Percentiles rank a stretch among this genome's conserved stretches.
phyloP scores from a whole-genome alignment of 1,140 invertebrate genomes.

The Brachionus calyciflorus region DNA sequence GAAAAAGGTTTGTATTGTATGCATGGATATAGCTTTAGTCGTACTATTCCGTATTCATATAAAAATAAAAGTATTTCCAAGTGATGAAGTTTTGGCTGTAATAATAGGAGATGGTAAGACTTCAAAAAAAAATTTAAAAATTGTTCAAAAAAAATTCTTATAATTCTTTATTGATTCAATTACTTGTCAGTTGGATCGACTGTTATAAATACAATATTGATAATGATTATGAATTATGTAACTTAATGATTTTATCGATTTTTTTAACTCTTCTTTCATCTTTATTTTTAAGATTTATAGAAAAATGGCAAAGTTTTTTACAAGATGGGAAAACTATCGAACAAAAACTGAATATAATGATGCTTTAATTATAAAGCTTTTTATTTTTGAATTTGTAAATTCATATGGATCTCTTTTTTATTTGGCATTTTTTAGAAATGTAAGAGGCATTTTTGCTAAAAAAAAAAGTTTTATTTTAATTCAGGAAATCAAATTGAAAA shows the following conservation, averaged over 20 bases:
- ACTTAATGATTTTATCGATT: too few species aligned
- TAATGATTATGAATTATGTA: conserved; percentile 56
- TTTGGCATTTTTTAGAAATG: conserved; percentile 80
- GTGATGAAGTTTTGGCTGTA: conserved; percentile 48
- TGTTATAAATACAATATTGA: conserved; percentile 59
- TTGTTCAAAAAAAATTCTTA: too few species aligned
- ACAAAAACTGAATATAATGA: conserved; percentile 98
- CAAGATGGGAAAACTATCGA: conserved; percentile 71
- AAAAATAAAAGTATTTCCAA: conserved; percentile 44
- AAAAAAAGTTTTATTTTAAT: too few species aligned
- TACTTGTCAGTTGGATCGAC: conserved; percentile 58
- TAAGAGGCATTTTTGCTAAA: too few species aligned
- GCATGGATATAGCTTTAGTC: conserved; percentile 50
- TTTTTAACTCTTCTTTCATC: too few species aligned
- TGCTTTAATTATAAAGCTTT: conserved; percentile 93
- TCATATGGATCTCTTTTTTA: conserved; percentile 98
- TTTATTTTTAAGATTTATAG: too few species aligned
- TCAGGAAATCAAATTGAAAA: too few species aligned
- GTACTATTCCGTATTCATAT: conserved; percentile 57
- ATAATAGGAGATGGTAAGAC: conserved; percentile 53
- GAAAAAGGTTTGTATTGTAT: conserved; percentile 51
- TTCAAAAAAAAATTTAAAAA: too few species aligned
- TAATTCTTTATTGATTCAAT: too few species aligned
- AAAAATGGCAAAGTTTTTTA: conserved; percentile 31
- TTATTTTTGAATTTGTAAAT: conserved; percentile 95